Base-by-base conservation (phyloP, 2,113 vertebrate species). In the Hassar affinis region DNA sequence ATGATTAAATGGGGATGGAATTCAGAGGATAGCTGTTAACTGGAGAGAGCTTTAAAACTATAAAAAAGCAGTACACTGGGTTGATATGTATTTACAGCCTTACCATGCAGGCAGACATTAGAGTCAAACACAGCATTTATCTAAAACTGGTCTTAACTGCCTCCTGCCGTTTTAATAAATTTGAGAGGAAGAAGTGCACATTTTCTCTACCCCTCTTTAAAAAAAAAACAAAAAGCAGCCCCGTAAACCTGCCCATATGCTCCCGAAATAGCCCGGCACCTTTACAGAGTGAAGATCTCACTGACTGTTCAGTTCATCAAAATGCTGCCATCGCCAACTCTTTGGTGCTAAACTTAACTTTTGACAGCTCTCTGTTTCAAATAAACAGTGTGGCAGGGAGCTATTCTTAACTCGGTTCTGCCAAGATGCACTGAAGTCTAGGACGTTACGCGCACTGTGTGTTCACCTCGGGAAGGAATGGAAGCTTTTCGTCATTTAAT, bases 71-170 rank as follows among this genome's bases (percentile, higher is more conserved):
- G 27, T 81, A 82, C 88, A 79, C 79, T 87, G 78, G 86, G 81
- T 59, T 79, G 88, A 85, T 80, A 85, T 88, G 89, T 90, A 90
- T 93, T 92, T 93, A 91, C 84, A 91, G 90, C 87, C 79, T 61
- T 56, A 86, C 89, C 90, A 93, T 86, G 92, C 90, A 91, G 82
- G 77, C 75, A 84, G 85, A 86, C 71, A 89, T 86, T 86, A 90
- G 88, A 81, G 57, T 78, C 85, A 90, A 86, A 88, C 79, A 57
- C 88, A 89, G 87, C 86, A 92, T 94, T 93, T 93, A 94, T 91
- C 92, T 93, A 89, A 88, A 89, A 89, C 86, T 68, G 64, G 30
- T 56, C 61, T 85, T 86, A 87, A 88, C 89, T 88, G 89, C 92
- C 90, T 88, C 87, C 90, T 76, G 91, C 88, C 78, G 81, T 59